Conservation (phyloP, 2,797 vertebrate genomes). For the Melanotaenia nigrans region DNA sequence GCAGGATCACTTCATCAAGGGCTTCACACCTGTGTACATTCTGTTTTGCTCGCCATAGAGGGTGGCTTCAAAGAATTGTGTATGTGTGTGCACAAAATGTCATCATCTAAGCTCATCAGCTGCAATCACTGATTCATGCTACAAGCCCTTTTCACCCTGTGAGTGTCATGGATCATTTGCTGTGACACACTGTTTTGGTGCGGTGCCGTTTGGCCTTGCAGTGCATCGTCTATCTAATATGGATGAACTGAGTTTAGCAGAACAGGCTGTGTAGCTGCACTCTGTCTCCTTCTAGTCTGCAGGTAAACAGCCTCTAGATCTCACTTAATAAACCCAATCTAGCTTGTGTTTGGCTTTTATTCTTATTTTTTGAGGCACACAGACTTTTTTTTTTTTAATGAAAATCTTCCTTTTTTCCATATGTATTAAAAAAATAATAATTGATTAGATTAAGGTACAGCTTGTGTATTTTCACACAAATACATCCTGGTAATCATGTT, state of each 20-base stretch:
- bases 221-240: conserved; percentile 51
- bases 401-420: background rate
- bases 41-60: conserved; percentile 14
- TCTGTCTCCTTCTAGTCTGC: conserved; percentile 26
- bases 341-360: conserved; percentile 11
- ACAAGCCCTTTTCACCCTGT: conserved; percentile 36
- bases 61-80: background rate
- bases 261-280: conserved; percentile 24
- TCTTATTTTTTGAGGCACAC: background rate
- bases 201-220: conserved; percentile 57
- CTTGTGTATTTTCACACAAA: too few relatives aligned
- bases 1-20: conserved; percentile 11
- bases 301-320: conserved; percentile 12
- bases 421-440: background rate
- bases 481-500: too few relatives aligned
- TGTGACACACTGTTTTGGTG: conserved; percentile 57
- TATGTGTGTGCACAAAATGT: conserved; percentile 27
- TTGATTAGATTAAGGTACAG: too few relatives aligned
- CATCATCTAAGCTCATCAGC: conserved; percentile 51
- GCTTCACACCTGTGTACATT: conserved; percentile 33
- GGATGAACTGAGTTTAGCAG: conserved; percentile 50
- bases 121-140: conserved; percentile 57
- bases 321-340: conserved; percentile 20
- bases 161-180: conserved; percentile 69
- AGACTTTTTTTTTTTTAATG: background rate